Percentiles rank a stretch among this genome's conserved stretches.
These are phyloP conservation scores for Mustela lutreola DNA, from an alignment of 2,113 vertebrate genomes.

Conservation along the genomic window DNA sequence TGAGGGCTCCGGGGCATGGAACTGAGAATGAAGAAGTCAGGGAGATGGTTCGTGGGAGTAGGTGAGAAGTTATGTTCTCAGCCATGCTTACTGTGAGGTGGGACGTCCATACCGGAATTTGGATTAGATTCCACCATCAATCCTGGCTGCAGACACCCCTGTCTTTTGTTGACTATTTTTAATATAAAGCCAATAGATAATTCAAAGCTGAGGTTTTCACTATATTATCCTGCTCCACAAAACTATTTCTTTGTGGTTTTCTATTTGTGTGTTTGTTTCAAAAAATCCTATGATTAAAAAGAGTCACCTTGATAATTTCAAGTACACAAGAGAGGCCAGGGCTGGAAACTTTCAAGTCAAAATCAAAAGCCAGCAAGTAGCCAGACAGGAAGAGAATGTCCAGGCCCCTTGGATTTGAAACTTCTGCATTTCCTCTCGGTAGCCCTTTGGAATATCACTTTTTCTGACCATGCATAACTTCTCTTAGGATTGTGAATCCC, in stretches of 20 bases:
- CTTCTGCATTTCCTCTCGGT: neutral
- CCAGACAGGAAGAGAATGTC: neutral
- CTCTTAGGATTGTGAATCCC: neutral
- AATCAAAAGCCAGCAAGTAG: constrained; percentile 64
- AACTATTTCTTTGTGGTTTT: constrained; percentile 21
- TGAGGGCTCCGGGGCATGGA: neutral
- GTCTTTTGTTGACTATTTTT: neutral
- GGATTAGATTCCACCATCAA: neutral
- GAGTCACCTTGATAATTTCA: constrained; percentile 52
- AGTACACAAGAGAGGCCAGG: neutral
- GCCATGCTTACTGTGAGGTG: neutral
- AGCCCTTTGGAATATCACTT: neutral
- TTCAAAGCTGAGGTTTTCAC: neutral
- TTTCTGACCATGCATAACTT: neutral
- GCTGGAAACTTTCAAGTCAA: constrained; percentile 53
- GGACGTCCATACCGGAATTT: neutral
- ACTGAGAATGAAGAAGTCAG: neutral
- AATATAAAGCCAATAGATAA: constrained; percentile 3
- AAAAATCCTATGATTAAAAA: constrained; percentile 66
- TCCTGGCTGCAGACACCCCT: neutral
- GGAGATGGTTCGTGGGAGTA: neutral
- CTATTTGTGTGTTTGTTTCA: neutral
- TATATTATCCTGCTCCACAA: neutral
- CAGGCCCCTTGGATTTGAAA: neutral
- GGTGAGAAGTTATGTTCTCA: neutral